Conservation (phyloP, 2,888 invertebrate genomes). For the Drosophila pseudotalamancana region DNA sequence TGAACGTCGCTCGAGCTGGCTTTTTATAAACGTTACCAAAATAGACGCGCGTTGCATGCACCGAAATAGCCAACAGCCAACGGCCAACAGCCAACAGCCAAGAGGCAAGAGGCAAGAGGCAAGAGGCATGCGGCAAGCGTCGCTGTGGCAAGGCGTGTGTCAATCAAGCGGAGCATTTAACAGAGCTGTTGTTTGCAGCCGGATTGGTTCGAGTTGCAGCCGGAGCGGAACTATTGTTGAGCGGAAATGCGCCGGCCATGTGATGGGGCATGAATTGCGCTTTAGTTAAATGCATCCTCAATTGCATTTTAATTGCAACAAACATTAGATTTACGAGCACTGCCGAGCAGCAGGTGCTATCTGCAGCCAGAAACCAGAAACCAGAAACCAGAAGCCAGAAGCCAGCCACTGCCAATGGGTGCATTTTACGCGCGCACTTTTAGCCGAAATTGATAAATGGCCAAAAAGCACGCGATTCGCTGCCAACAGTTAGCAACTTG, state of each 20-base stretch:
- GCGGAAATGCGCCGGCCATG: slow-evolving; percentile 47
- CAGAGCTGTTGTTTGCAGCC: slow-evolving; percentile 42
- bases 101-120: slow-evolving; percentile 4
- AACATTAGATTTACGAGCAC: slow-evolving; percentile 60
- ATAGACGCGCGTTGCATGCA: slow-evolving; percentile 71
- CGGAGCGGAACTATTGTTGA: slow-evolving; percentile 38
- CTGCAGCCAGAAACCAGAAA: slow-evolving; percentile 47
- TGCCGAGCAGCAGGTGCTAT: slow-evolving; percentile 62
- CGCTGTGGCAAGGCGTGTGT: slow-evolving; percentile 46
- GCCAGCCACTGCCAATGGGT: slow-evolving; percentile 28
- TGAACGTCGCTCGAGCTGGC: slow-evolving; percentile 43
- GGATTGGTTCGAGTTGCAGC: slow-evolving; percentile 25
- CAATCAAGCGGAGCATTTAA: slow-evolving; percentile 68
- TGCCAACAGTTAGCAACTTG: background rate
- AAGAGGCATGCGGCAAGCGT: slow-evolving; percentile 10
- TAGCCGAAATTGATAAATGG: slow-evolving; percentile 68
- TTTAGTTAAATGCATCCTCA: slow-evolving; percentile 75
- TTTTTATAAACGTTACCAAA: slow-evolving; percentile 54
- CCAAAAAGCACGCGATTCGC: slow-evolving; percentile 55
- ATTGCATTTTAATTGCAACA: slow-evolving; percentile 77
- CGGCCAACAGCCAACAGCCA: slow-evolving; percentile 1
- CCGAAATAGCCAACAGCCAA: slow-evolving; percentile 53
- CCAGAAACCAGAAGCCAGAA: slow-evolving; percentile 7
- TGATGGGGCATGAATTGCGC: slow-evolving; percentile 43
- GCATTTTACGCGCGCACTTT: slow-evolving; percentile 62